phyloP scores from a whole-genome alignment of 2,888 invertebrate genomes.

The Melieria omissa region DNA sequence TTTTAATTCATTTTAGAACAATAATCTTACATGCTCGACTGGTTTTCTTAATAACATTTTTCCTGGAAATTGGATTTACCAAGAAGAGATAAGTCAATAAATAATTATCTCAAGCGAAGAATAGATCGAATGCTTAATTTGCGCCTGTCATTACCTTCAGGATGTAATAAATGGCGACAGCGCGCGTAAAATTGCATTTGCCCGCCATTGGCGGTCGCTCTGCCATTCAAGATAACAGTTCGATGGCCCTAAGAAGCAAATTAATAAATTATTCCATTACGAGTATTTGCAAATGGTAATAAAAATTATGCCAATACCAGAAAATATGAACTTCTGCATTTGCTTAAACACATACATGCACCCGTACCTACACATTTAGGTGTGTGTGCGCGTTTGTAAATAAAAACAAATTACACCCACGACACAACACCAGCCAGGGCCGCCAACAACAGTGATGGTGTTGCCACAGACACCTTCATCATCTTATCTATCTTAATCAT shows the following conservation, averaged over 20 bases:
- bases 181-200: neutral
- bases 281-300: neutral
- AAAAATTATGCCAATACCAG: neutral
- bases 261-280: neutral
- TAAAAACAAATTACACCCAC: too few species aligned
- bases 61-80: too few species aligned
- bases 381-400: too few species aligned
- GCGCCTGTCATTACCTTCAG: too few species aligned
- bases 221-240: neutral
- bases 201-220: neutral
- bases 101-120: too few species aligned
- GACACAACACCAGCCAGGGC: too few species aligned
- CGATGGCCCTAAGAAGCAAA: neutral
- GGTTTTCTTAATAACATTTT: too few species aligned
- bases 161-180: too few species aligned
- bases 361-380: neutral
- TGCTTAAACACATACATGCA: neutral
- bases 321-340: conserved; percentile 1
- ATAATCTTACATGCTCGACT: too few species aligned
- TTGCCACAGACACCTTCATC: neutral
- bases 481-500: conserved; percentile 22
- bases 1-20: too few species aligned
- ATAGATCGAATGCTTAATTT: too few species aligned
- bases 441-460: neutral
- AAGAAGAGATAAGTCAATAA: too few species aligned